Percentiles rank a stretch among this genome's conserved stretches.
These are phyloP conservation scores for Thamnophis sirtalis DNA, from an alignment of 2,113 vertebrate species.

Conservation along the genomic window DNA sequence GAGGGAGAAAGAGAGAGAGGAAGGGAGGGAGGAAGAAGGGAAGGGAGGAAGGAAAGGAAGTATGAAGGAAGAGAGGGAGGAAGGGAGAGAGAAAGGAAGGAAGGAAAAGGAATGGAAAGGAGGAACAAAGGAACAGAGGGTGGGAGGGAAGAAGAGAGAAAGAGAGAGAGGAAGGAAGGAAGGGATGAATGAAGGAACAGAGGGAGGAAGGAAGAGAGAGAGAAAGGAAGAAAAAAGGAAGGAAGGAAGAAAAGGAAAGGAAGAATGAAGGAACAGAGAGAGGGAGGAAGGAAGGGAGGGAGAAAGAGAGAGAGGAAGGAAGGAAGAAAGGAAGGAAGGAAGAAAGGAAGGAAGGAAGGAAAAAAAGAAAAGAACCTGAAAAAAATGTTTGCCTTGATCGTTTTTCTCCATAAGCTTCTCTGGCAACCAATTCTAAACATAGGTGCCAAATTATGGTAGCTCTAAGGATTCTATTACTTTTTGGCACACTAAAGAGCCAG, in stretches of 20 bases:
- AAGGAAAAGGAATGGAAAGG: too few species aligned
- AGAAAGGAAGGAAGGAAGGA: too few species aligned
- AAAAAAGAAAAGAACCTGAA: slow-evolving; percentile 34
- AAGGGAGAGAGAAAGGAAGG: not conserved
- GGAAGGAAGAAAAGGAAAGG: not conserved
- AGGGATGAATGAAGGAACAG: not conserved
- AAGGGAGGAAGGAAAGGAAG: not conserved
- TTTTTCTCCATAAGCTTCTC: slow-evolving; percentile 29
- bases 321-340: not conserved
- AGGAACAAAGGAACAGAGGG: not conserved
- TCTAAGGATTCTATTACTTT: slow-evolving; percentile 59
- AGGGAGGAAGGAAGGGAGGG: not conserved
- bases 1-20: not conserved
- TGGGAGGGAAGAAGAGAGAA: slow-evolving; percentile 5
- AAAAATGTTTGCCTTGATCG: slow-evolving; percentile 60
- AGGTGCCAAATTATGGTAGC: slow-evolving; percentile 63
- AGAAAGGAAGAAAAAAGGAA: not conserved
- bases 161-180: not conserved
- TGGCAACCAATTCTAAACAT: slow-evolving; percentile 52
- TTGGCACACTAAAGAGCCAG: slow-evolving; percentile 53
- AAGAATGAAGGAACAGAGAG: too few species aligned
- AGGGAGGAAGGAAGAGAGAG: not conserved
- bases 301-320: not conserved
- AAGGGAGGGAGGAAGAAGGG: not conserved
- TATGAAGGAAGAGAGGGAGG: not conserved